Conservation (phyloP, 2,113 vertebrate genomes). For the Gallinago media region DNA sequence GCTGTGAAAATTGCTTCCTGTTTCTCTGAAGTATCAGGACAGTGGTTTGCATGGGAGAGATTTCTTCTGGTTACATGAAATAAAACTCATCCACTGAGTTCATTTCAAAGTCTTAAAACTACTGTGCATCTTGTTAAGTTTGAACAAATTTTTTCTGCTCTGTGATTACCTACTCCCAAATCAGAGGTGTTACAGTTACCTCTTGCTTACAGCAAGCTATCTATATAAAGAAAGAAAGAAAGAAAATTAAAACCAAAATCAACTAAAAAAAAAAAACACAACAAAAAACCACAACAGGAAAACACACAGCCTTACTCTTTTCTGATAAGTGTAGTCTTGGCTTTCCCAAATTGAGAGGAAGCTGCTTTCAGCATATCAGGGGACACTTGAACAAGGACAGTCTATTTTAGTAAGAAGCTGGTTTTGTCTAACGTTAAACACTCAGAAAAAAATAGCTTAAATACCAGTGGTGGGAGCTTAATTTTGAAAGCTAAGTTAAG, state of each 20-base stretch:
- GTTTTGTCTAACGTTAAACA: not conserved
- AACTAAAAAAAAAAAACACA: no score
- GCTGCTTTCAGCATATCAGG: not conserved
- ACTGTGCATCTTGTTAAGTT: not conserved
- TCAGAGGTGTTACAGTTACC: not conserved
- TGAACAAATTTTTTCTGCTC: not conserved
- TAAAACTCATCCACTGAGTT: constrained; percentile 15
- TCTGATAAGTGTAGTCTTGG: constrained; percentile 31
- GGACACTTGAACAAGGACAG: constrained; percentile 28
- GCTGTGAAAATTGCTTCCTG: constrained; percentile 64
- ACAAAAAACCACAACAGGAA: constrained; percentile 11
- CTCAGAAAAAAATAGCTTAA: not conserved
- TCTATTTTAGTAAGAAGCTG: constrained; percentile 34
- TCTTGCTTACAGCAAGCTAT: constrained; percentile 34
- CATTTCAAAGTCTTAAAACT: not conserved
- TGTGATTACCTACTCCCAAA: not conserved
- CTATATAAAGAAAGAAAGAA: constrained; percentile 8
- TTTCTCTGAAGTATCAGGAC: constrained; percentile 53
- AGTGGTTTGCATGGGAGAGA: not conserved
- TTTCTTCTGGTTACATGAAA: not conserved
- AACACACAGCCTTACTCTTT: not conserved
- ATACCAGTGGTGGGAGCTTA: not conserved
- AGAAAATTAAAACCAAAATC: not conserved
- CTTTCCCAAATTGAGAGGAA: constrained; percentile 58
- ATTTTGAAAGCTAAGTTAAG: constrained; percentile 1